These are phyloP conservation scores for Glaucidium brasilianum DNA, from an alignment of 2,113 vertebrate genomes.

Conservation along the genomic window DNA sequence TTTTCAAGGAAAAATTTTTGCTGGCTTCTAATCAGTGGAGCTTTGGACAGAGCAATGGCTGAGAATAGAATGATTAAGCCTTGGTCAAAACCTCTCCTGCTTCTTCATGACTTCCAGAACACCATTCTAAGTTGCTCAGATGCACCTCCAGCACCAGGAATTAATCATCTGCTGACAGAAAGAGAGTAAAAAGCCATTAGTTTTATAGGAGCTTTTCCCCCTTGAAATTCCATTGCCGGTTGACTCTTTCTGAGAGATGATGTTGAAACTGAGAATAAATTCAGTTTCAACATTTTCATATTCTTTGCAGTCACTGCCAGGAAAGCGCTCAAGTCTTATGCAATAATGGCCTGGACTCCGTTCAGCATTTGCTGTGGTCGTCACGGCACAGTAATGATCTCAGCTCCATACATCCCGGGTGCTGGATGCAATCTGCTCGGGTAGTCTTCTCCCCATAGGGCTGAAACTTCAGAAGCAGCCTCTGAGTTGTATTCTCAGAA, in stretches of 20 bases:
- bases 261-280: constrained; percentile 52
- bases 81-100: not conserved
- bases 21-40: not conserved
- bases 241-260: constrained; percentile 42
- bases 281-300: constrained; percentile 53
- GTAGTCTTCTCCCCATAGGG: not conserved
- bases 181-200: not conserved
- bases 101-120: constrained; percentile 50
- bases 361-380: constrained; percentile 9
- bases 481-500: not conserved
- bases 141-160: constrained; percentile 42
- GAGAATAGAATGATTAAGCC: constrained; percentile 30
- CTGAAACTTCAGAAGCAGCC: not conserved
- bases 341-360: constrained; percentile 16
- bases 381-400: constrained; percentile 1
- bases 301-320: constrained; percentile 28
- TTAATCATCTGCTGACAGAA: constrained; percentile 51
- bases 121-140: not conserved
- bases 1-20: constrained; percentile 27
- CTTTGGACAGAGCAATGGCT: not conserved
- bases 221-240: constrained; percentile 33
- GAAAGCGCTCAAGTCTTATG: constrained; percentile 25
- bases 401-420: not conserved
- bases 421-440: not conserved
- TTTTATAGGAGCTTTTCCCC: constrained; percentile 20